phyloP scores from a whole-genome alignment of 2,888 invertebrate species.

The Brenthis daphne region DNA sequence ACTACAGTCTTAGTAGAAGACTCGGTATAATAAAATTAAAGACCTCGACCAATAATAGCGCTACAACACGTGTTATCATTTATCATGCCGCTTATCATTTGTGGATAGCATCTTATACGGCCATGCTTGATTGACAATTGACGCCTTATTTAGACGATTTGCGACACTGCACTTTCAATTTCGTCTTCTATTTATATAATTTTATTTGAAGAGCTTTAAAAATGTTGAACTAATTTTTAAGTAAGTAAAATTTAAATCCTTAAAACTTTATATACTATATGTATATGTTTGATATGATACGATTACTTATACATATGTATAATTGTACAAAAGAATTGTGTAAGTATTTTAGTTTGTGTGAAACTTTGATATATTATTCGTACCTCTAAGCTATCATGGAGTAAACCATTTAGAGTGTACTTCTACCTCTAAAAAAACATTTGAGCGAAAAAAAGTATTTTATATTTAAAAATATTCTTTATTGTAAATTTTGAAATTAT shows the following conservation, averaged over 20 bases:
- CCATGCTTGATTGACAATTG: slow-evolving; percentile 56
- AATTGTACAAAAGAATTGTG: neutral
- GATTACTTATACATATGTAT: neutral
- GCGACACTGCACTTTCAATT: slow-evolving; percentile 50
- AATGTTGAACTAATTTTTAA: neutral
- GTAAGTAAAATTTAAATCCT: neutral
- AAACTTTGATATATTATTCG: neutral
- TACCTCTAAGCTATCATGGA: neutral
- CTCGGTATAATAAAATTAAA: neutral
- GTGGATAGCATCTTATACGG: slow-evolving; percentile 33
- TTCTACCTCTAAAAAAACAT: too few relatives aligned
- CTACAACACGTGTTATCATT: slow-evolving; percentile 22
- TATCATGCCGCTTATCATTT: slow-evolving; percentile 18
- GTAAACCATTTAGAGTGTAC: neutral
- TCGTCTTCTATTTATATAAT: slow-evolving; percentile 50
- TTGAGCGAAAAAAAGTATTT: too few relatives aligned
- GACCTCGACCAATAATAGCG: slow-evolving; percentile 12
- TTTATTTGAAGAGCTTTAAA: slow-evolving; percentile 19
- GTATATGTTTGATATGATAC: neutral
- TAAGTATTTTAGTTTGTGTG: neutral
- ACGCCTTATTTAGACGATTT: slow-evolving; percentile 61
- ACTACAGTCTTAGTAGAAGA: too few relatives aligned
- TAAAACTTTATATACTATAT: neutral
- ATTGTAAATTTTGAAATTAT: too few relatives aligned
- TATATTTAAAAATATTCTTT: too few relatives aligned